These are phyloP conservation scores for Ictalurus furcatus DNA, from an alignment of 2,113 vertebrate genomes.

Conservation along the genomic window DNA sequence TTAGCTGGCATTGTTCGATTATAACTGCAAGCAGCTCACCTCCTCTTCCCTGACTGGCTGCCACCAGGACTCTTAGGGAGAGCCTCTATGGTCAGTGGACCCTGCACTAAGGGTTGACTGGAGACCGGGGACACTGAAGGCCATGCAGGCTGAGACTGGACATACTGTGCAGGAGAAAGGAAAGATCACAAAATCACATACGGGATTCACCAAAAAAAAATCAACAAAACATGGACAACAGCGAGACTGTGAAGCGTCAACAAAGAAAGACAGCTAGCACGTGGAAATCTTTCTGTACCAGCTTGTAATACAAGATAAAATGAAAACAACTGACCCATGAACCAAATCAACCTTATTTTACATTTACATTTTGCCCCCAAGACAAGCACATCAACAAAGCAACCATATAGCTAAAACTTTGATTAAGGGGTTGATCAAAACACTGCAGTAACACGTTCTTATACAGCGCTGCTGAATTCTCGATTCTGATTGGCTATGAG, in stretches of 20 bases:
- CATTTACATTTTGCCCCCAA: background rate
- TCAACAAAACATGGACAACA: background rate
- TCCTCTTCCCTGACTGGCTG: slow-evolving; percentile 79
- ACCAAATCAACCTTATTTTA: background rate
- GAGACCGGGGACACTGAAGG: slow-evolving; percentile 57
- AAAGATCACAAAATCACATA: background rate
- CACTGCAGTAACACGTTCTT: too few species aligned
- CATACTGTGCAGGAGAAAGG: slow-evolving; percentile 43
- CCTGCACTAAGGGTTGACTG: slow-evolving; percentile 68
- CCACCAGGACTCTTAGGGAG: slow-evolving; percentile 81
- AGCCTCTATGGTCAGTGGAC: slow-evolving; percentile 84
- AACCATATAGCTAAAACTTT: too few species aligned
- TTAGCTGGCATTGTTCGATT: background rate
- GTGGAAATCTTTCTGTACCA: background rate
- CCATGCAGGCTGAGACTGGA: slow-evolving; percentile 56
- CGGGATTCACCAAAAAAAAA: background rate
- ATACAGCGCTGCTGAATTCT: too few species aligned
- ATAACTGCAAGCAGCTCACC: slow-evolving; percentile 69
- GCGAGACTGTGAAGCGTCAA: background rate
- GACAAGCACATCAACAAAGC: background rate
- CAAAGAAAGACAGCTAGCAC: background rate
- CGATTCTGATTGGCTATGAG: too few species aligned
- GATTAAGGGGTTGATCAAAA: background rate
- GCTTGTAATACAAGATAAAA: background rate
- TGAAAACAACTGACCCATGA: background rate